Evolutionary conservation across 2,888 invertebrate genomes (phyloP), one percentile per base, ranked within the genome.

Genomic region (Bruchidius siliquastri): DNA sequence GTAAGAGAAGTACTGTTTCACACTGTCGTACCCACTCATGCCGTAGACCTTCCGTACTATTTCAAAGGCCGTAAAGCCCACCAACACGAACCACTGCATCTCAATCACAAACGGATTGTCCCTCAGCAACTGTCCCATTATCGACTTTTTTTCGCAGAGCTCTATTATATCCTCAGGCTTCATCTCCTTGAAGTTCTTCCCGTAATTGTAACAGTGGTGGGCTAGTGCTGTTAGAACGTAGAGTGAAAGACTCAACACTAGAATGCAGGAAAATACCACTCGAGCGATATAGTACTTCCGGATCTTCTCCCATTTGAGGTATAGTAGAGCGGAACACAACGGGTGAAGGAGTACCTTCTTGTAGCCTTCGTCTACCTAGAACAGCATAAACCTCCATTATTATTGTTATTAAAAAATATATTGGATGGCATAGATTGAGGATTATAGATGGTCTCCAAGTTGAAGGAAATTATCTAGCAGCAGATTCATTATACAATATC

Each of bases 221-320:
- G 95, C 95, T 72, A 95, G 85, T 0, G 94, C 94, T 2, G 94
- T 94, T 81, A 95, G 87, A 18, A 95, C 94, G 84, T 95, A 95
- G 6, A 94, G 85, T 0, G 94, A 94, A 20, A 95, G 88, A 78
- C 94, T 92, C 72, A 94, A 85, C 74, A 95, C 93, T 83, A 94
- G 95, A 73, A 93, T 90, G 76, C 93, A 91, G 84, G 94, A 94
- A 80, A 95, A 90, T 76, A 94, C 89, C 78, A 95, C 88, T 72
- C 95, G 88, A 0, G 93, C 94, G 18, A 95, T 92, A 82, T 96
- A 96, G 83, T 95, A 96, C 86, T 95, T 95, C 32, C 95, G 90
- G 77, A 96, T 95, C 85, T 96, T 95, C 81, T 94, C 93, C 96
- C 96, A 96, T 84, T 96, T 96, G 72, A 96, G 90, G 83, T 95